phyloP scores from a whole-genome alignment of 2,888 invertebrate species.

The Hydrotaea cyrtoneurina region DNA sequence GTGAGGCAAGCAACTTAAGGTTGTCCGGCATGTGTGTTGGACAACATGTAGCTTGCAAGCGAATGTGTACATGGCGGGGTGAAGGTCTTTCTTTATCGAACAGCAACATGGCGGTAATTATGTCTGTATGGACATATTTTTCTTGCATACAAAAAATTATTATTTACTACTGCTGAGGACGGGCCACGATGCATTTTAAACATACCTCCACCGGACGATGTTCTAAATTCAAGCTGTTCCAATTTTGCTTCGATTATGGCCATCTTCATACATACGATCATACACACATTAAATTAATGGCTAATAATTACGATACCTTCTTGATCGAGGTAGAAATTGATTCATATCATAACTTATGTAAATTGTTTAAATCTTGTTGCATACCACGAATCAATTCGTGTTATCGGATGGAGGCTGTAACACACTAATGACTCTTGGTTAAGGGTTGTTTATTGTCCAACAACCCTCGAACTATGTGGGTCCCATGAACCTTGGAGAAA shows the following conservation, averaged over 20 bases:
- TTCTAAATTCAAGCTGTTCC: constrained; percentile 14
- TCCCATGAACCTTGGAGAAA: too few species aligned
- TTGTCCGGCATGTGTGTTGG: not conserved
- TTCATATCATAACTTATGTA: constrained; percentile 71
- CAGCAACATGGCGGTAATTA: constrained; percentile 66
- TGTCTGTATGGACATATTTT: constrained; percentile 69
- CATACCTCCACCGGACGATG: not conserved
- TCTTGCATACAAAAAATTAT: constrained; percentile 69
- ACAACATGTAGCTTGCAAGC: not conserved
- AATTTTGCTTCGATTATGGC: not conserved
- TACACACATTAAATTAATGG: constrained; percentile 68
- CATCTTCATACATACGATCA: not conserved
- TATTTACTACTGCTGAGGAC: constrained; percentile 61
- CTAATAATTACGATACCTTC: constrained; percentile 68
- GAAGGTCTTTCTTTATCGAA: not conserved
- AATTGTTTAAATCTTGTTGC: constrained; percentile 59
- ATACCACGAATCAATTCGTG: constrained; percentile 26
- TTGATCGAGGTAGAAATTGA: constrained; percentile 69
- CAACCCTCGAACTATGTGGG: too few species aligned
- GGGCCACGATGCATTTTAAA: constrained; percentile 28
- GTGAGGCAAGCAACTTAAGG: constrained; percentile 44
- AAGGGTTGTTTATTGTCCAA: too few species aligned
- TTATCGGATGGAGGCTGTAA: too few species aligned
- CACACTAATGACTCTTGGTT: too few species aligned
- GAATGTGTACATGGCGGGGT: not conserved